Base-by-base conservation (phyloP, 1,140 invertebrate genomes). In the Zaprionus ornatus region DNA sequence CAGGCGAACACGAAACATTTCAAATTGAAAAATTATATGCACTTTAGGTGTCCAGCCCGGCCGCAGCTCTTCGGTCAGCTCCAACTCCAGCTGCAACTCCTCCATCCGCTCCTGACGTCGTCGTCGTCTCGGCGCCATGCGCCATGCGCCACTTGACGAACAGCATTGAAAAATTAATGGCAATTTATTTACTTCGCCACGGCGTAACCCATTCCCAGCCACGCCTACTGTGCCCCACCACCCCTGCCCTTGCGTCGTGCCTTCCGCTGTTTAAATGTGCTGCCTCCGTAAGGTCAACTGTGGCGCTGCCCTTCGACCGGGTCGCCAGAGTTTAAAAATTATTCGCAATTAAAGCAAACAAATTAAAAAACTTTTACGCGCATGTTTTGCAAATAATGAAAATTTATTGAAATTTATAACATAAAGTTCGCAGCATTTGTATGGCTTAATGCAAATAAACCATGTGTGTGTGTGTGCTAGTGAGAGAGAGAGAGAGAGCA, bases 11-110 rank as follows among this genome's bases (percentile, higher is more conserved):
- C 68, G 68, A 63, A 83, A 86, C 82, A 84, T 79, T 80, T 90
- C 80, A 90, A 91, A 91, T 91, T 91, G 90, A 91, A 91, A 91
- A 91, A 91, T 91, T 91, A 91, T 91, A 91, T 91, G 82, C 90
- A 91, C 90, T 91, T 91, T 91, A 91, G 90, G 90, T 91, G 80
- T 72, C 70, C 70, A 56, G 62, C 71, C 60, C 35, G 62, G 67
- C 48, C 37, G 10, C 66, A 56, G 57, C 32, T 42, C 54, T n/a
- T 13, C 45, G 45, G 19, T 21, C 45, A 21, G 42, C 29, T 25
- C 10, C 64, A 37, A 56, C 45, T 54, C 27, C 72, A 48, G 40
- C 12, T 65, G 35, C 74, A 52, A 61, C 66, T 71, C 15, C 35
- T 37, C 35, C 10, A 40, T 10, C 55, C 42, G 59, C 66, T 71